Base-by-base conservation (phyloP, 2,113 vertebrate species). In the Epinephelus lanceolatus region DNA sequence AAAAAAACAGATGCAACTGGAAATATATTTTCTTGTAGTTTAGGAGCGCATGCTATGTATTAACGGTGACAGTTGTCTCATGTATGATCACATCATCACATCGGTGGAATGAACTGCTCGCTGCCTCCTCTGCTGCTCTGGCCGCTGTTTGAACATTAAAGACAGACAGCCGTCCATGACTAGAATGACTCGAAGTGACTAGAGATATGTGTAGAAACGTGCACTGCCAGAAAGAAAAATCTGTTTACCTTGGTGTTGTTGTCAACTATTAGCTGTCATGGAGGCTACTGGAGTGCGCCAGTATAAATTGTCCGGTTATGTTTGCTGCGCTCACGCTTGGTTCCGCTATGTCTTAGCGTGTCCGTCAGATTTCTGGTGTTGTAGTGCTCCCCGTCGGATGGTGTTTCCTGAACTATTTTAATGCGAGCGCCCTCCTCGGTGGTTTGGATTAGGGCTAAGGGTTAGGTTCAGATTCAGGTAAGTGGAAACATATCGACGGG, bases 221-320 rank as follows among this genome's bases (percentile, higher is more conserved):
- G 19, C 17, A 6, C 13, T 6, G 15, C 19, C 5, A 45, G 6
- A 33, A 53, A 57, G 27, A 30, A 5, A 23, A 47, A 3, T 1
- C n/a, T 21, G 17, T 82, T 84, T 85, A 89, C 85, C 85, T 89
- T 51, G 27, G 15, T 74, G 11, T 71, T 69, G 71, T 69, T 60
- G 56, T 73, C 45, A 69, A 65, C 71, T 37, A 62, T 30, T 55
- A 42, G 18, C 66, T 40, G 70, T 85, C 75, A 85, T 77, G 76
- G 84, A 76, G 6, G 53, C 65, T 81, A 19, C 66, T 3, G 0
- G 25, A 73, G 85, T 79, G 3, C 82, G 52, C 21, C 45, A 9
- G 1, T 73, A 18, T 72, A 82, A 85, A 6, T 21, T 9, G 79
- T 1, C 79, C 88, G 85, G 42, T 0, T 23, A 15, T 12, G 18